Evolutionary conservation across 1,140 invertebrate genomes (phyloP).

Genomic region (Capitella teleta): DNA sequence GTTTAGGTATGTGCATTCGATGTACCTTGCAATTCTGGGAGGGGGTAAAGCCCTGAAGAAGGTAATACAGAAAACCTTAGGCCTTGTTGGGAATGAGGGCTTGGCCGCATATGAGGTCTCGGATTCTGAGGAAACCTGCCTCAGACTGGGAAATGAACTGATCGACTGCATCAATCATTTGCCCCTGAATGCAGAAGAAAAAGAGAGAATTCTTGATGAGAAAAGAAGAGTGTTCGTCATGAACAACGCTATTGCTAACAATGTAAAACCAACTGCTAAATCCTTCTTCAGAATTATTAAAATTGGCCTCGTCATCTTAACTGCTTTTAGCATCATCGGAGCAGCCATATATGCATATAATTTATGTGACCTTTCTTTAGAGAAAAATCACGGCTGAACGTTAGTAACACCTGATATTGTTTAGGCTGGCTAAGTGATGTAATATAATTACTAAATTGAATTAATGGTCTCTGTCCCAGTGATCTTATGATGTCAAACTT

Average conservation of each 20-base stretch:
- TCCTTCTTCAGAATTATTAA: too few species aligned
- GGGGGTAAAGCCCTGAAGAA: conserved; percentile 8
- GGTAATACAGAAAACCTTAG: conserved; percentile 10
- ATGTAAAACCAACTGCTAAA: too few species aligned
- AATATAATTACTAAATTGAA: too few species aligned
- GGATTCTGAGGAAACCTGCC: background rate
- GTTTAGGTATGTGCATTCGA: conserved; percentile 13
- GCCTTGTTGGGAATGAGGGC: conserved; percentile 5
- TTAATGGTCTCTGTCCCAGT: too few species aligned
- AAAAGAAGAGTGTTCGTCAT: conserved; percentile 1
- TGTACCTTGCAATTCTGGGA: conserved; percentile 13
- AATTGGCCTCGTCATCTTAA: too few species aligned
- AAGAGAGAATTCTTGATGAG: conserved; percentile 6
- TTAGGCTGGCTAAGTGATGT: too few species aligned
- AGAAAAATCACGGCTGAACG: too few species aligned
- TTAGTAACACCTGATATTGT: too few species aligned
- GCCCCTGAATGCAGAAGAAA: background rate
- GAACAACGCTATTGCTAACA: conserved; percentile 9
- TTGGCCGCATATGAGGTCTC: conserved; percentile 8
- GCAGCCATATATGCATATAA: too few species aligned
- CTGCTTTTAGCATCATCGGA: too few species aligned
- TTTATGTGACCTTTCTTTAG: too few species aligned
- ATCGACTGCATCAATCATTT: background rate
- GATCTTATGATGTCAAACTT: too few species aligned
- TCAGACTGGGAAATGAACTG: background rate